phyloP scores from a whole-genome alignment of 2,888 invertebrate genomes.

The Callinectes sapidus region DNA sequence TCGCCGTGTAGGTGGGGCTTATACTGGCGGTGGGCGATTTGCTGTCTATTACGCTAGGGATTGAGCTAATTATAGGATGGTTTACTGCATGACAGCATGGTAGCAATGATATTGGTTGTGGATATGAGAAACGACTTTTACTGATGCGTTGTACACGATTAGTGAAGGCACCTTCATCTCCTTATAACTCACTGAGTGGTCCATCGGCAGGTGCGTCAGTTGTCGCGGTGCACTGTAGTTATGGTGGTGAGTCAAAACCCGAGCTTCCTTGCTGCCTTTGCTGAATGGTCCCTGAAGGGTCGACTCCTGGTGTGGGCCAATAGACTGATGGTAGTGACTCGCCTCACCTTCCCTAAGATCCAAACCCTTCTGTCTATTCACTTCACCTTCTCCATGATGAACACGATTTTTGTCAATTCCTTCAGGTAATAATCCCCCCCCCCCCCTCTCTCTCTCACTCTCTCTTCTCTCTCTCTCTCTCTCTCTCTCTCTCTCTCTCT shows the following conservation, averaged over 20 bases:
- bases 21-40: too few relatives aligned
- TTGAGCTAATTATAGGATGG: too few relatives aligned
- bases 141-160: neutral
- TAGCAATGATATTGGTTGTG: too few relatives aligned
- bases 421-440: too few relatives aligned
- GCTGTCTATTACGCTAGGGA: too few relatives aligned
- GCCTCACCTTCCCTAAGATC: constrained; percentile 23
- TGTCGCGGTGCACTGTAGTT: constrained; percentile 35
- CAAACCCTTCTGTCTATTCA: constrained; percentile 4
- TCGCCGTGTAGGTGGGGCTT: neutral
- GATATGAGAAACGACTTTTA: too few relatives aligned
- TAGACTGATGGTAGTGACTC: constrained; percentile 50
- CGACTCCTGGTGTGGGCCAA: constrained; percentile 58
- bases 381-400: constrained; percentile 58
- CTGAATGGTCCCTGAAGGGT: constrained; percentile 49
- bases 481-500: neutral
- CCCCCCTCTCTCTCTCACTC: too few relatives aligned
- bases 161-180: neutral
- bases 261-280: constrained; percentile 47
- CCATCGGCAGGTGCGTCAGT: constrained; percentile 32
- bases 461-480: neutral
- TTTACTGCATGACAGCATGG: too few relatives aligned
- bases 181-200: neutral
- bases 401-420: constrained; percentile 38
- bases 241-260: constrained; percentile 52